Evolutionary conservation across 2,888 invertebrate genomes (phyloP).

Genomic region (Drosophila fulvimacula): DNA sequence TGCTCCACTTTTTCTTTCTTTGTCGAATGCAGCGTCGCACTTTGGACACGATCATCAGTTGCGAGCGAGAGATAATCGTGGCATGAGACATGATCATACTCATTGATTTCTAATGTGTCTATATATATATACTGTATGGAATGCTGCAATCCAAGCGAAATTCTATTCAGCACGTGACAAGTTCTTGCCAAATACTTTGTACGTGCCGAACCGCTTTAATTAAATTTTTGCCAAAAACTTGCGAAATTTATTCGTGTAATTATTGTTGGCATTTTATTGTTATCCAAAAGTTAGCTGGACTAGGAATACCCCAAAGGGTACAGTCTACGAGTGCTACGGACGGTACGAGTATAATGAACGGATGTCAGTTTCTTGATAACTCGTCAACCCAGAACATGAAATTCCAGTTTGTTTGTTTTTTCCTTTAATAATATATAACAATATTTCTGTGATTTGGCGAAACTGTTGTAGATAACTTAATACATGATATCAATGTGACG

Average conservation of each 20-base stretch:
- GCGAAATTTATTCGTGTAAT: constrained; percentile 14
- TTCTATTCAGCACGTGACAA: constrained; percentile 51
- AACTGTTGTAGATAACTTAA: constrained; percentile 4
- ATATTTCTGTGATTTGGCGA: background rate
- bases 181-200: constrained; percentile 22
- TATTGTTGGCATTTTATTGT: constrained; percentile 8
- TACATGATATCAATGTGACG: background rate
- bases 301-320: too few species aligned
- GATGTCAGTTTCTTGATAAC: background rate
- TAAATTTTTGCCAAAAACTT: constrained; percentile 6
- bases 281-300: background rate
- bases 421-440: background rate
- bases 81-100: constrained; percentile 14
- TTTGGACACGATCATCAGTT: constrained; percentile 72
- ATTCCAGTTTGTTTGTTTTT: background rate
- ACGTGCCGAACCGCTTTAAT: constrained; percentile 57
- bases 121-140: constrained; percentile 10
- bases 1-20: constrained; percentile 42
- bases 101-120: constrained; percentile 19
- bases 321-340: background rate
- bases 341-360: too few species aligned
- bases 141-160: constrained; percentile 13
- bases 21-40: constrained; percentile 38
- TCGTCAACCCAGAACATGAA: too few species aligned
- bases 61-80: constrained; percentile 18